Evolutionary conservation across 2,113 vertebrate species (phyloP).

Genomic region (Lampris incognitus): DNA sequence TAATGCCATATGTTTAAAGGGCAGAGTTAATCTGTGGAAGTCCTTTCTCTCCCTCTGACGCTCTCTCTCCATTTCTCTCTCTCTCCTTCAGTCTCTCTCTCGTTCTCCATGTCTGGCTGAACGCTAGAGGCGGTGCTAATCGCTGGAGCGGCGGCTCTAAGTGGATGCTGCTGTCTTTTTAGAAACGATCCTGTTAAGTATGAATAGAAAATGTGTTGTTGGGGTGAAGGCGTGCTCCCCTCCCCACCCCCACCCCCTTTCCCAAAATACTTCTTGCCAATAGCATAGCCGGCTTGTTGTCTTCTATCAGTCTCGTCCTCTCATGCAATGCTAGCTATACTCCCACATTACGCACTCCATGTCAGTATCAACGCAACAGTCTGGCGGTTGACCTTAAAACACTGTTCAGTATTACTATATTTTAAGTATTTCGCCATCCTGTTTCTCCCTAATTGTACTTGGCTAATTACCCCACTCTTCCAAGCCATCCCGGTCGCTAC

Average conservation of each 20-base stretch:
- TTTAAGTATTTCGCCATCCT: too few relatives aligned
- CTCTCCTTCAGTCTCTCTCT: constrained; percentile 11
- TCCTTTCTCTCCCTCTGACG: constrained; percentile 17
- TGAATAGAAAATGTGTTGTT: constrained; percentile 55
- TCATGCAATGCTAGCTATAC: constrained; percentile 1
- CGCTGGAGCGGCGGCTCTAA: constrained; percentile 59
- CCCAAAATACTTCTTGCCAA: constrained; percentile 10
- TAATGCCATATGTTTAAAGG: constrained; percentile 40
- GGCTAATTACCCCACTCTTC: too few relatives aligned
- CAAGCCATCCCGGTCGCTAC: too few relatives aligned
- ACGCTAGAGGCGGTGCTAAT: constrained; percentile 62
- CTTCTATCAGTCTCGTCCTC: constrained; percentile 9
- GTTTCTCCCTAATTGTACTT: too few relatives aligned
- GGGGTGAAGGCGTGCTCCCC: constrained; percentile 44
- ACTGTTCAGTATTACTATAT: constrained; percentile 23
- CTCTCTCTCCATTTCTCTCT: constrained; percentile 1
- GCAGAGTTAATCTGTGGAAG: constrained; percentile 45
- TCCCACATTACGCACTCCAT: not conserved
- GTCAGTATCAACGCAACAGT: not conserved
- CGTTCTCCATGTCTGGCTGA: constrained; percentile 32
- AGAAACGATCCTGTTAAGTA: constrained; percentile 69
- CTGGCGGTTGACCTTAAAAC: constrained; percentile 30
- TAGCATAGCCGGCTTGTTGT: constrained; percentile 10
- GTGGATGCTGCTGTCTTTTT: constrained; percentile 68
- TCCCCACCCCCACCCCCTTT: not conserved